These are phyloP conservation scores for Anthoscopus minutus DNA, from an alignment of 2,113 vertebrate genomes.

Conservation along the genomic window DNA sequence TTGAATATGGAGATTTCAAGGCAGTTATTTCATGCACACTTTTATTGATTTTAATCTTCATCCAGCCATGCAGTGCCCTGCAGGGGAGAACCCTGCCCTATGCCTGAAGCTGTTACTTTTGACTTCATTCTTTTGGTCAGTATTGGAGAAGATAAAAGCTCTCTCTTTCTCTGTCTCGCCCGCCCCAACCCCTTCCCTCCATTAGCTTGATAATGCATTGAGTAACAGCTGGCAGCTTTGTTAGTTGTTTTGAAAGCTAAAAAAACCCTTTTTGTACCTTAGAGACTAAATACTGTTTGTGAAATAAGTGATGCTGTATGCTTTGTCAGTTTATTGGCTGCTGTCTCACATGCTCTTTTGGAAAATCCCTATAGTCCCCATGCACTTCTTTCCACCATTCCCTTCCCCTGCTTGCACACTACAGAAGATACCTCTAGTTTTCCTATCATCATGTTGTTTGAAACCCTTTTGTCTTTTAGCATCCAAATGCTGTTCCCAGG, in stretches of 20 bases:
- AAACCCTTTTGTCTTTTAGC: constrained; percentile 12
- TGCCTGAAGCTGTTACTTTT: neutral
- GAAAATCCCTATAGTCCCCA: constrained; percentile 7
- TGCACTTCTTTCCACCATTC: neutral
- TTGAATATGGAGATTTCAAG: neutral
- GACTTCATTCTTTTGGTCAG: neutral
- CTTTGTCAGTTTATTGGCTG: constrained; percentile 48
- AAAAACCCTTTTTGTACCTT: constrained; percentile 19
- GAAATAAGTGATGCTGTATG: constrained; percentile 3
- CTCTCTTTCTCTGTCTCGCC: neutral
- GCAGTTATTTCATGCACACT: neutral
- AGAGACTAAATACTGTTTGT: constrained; percentile 34
- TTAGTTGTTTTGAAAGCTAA: constrained; percentile 54
- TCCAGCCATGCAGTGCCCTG: neutral
- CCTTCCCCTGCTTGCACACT: neutral
- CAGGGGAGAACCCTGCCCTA: neutral
- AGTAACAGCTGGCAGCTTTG: constrained; percentile 47
- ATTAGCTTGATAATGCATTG: neutral
- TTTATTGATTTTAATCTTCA: neutral
- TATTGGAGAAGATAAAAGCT: neutral
- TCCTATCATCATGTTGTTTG: neutral
- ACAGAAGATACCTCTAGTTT: constrained; percentile 1
- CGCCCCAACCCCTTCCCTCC: neutral
- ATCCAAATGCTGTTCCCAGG: constrained; percentile 30
- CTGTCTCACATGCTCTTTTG: neutral